These are phyloP conservation scores for Aurelia sp. DNA, from an alignment of 30 jellyfish, hydroid and myxozoan genomes.

Conservation along the genomic window DNA sequence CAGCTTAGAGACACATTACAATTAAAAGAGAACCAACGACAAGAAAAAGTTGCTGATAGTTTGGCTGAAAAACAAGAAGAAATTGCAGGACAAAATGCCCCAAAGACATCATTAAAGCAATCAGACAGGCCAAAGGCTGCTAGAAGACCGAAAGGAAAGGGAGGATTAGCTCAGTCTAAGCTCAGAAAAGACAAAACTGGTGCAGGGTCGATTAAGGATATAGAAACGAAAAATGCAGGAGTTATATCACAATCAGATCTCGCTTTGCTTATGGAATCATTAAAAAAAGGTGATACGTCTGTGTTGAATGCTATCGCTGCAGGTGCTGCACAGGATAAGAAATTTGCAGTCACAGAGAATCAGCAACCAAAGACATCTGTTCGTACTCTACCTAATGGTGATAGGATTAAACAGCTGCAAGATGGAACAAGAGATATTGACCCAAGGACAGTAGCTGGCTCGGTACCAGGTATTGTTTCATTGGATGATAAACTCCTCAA, in stretches of 20 bases:
- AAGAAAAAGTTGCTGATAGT: neutral
- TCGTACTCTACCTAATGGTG: neutral
- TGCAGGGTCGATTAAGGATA: neutral
- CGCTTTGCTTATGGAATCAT: slow-evolving; percentile 25
- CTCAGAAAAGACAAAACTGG: slow-evolving; percentile 2
- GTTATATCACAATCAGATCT: slow-evolving; percentile 51
- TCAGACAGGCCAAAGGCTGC: neutral
- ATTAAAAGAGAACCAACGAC: neutral
- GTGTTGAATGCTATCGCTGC: slow-evolving; percentile 6
- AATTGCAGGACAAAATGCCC: neutral
- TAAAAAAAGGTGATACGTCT: slow-evolving; percentile 34
- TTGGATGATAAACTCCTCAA: too few relatives aligned
- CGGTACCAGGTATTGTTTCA: slow-evolving; percentile 34
- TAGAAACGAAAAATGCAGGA: slow-evolving; percentile 3
- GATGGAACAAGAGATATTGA: too few relatives aligned
- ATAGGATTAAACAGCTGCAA: neutral
- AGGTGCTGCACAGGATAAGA: neutral
- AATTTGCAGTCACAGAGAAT: neutral
- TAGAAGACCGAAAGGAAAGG: neutral
- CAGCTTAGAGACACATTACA: neutral
- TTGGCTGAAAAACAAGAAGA: neutral
- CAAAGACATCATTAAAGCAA: neutral
- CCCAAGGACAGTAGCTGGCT: neutral
- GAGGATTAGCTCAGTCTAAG: neutral
- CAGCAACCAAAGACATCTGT: neutral